Percentiles rank a stretch among this genome's conserved stretches.
These are phyloP conservation scores for Drosophila kohkoa DNA, from an alignment of 1,140 invertebrate species.

Conservation along the genomic window DNA sequence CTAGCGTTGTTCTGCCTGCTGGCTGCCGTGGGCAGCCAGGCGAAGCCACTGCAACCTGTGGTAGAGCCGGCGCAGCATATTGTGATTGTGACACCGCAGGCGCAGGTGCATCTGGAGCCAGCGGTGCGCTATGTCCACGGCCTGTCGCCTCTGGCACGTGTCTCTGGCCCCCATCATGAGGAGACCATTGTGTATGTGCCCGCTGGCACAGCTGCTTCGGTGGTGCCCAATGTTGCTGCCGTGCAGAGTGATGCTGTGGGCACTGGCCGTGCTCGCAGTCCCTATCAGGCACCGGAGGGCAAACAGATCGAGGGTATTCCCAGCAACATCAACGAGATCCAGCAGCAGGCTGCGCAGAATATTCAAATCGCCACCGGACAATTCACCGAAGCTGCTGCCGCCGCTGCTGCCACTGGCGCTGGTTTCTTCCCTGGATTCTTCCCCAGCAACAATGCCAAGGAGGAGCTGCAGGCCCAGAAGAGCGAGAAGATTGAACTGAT, in stretches of 20 bases:
- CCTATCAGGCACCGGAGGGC: slow-evolving; percentile 21
- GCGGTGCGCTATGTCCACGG: slow-evolving; percentile 76
- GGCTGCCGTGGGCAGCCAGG: slow-evolving; percentile 56
- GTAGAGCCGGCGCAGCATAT: slow-evolving; percentile 73
- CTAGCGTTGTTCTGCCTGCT: slow-evolving; percentile 66
- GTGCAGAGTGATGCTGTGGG: slow-evolving; percentile 40
- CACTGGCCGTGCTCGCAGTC: slow-evolving; percentile 55
- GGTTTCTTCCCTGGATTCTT: slow-evolving; percentile 73
- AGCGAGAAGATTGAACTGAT: slow-evolving; percentile 65
- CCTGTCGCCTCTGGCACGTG: slow-evolving; percentile 77
- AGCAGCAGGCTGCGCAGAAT: slow-evolving; percentile 61
- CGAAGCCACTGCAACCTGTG: slow-evolving; percentile 53
- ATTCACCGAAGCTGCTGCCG: slow-evolving; percentile 63
- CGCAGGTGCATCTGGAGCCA: slow-evolving; percentile 78
- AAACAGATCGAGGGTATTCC: slow-evolving; percentile 47
- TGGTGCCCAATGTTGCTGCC: slow-evolving; percentile 50
- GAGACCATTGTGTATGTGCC: slow-evolving; percentile 82
- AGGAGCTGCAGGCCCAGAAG: slow-evolving; percentile 49
- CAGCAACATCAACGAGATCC: slow-evolving; percentile 60
- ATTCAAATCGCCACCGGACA: slow-evolving; percentile 60
- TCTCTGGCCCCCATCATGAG: slow-evolving; percentile 69
- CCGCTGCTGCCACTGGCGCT: slow-evolving; percentile 60
- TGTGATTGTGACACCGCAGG: slow-evolving; percentile 81
- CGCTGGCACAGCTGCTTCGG: slow-evolving; percentile 65
- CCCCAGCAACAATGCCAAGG: slow-evolving; percentile 49